phyloP scores from a whole-genome alignment of 2,797 vertebrate species.

The Alfaro cultratus region DNA sequence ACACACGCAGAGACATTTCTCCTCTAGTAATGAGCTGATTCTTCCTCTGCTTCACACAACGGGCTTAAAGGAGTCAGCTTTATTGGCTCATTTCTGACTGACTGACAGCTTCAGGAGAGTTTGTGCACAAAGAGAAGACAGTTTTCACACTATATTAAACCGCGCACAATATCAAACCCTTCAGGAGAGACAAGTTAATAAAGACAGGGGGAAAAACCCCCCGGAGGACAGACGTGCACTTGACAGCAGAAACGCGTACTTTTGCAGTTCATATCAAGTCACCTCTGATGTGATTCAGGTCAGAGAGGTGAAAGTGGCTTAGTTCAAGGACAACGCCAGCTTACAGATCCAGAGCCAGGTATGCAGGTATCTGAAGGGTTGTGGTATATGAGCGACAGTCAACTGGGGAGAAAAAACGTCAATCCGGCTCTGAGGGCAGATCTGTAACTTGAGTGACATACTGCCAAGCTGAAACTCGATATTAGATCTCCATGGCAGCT shows the following conservation, averaged over 20 bases:
- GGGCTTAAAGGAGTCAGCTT: conserved; percentile 47
- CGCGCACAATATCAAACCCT: conserved; percentile 35
- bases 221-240: conserved; percentile 23
- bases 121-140: conserved; percentile 18
- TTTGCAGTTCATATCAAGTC: neutral
- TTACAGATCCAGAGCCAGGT: neutral
- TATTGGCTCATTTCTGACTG: conserved; percentile 69
- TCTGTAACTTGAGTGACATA: conserved; percentile 25
- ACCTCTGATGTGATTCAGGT: conserved; percentile 21
- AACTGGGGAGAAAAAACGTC: conserved; percentile 11
- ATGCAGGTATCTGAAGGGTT: neutral
- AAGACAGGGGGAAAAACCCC: conserved; percentile 14
- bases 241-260: conserved; percentile 30
- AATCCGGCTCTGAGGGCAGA: conserved; percentile 8
- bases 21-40: conserved; percentile 62
- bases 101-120: conserved; percentile 39
- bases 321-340: conserved; percentile 14
- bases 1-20: conserved; percentile 27
- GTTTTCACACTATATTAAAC: conserved; percentile 52
- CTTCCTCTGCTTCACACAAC: conserved; percentile 33
- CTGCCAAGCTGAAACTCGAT: neutral
- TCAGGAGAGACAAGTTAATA: conserved; percentile 33
- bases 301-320: conserved; percentile 9
- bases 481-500: neutral
- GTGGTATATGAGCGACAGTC: conserved; percentile 16